Evolutionary conservation across 2,113 vertebrate genomes (phyloP), one percentile per base, ranked within the genome.

Genomic region (Hippocampus abdominalis): DNA sequence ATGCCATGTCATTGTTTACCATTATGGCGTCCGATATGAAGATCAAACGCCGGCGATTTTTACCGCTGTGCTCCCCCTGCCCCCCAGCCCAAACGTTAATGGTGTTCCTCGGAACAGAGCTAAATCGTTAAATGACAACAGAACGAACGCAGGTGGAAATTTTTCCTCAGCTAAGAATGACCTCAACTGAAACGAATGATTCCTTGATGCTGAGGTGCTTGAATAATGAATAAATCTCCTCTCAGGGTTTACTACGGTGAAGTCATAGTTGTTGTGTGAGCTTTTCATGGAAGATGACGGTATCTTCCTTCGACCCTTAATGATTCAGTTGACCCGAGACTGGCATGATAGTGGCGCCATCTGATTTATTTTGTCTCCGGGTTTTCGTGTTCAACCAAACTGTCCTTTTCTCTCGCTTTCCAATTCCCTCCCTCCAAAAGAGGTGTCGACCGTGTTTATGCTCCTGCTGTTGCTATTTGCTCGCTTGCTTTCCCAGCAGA

Each of bases 131-230:
- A 85, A 84, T 83, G 75, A 66, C 67, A 59, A 59, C 57, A 1
- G 42, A 46, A 64, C 73, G 66, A 39, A 75, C 68, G 67, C 65
- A 69, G 71, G 83, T 77, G 83, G 16, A 5, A 83, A 76, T 76
- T 80, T 80, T 73, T 82, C 66, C 77, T 73, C 73, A 53, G 25
- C 77, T 56, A 77, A 84, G 83, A 87, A 88, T 84, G 74, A 81
- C 81, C 83, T 88, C 87, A 88, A 84, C 80, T 74, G 74, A 88
- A 86, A 87, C 84, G 84, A 78, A 86, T 86, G 79, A 83, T 83
- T 69, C 79, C 77, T 73, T 82, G 79, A 78, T 63, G 81, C 75
- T 76, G 68, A 82, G 77, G 84, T 81, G 68, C 80, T 61, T 74
- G 80, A 79, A 83, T 82, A 80, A 85, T 69, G 65, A 80, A 77